phyloP scores from a whole-genome alignment of 1,140 invertebrate genomes.

The Teleogryllus occipitalis region DNA sequence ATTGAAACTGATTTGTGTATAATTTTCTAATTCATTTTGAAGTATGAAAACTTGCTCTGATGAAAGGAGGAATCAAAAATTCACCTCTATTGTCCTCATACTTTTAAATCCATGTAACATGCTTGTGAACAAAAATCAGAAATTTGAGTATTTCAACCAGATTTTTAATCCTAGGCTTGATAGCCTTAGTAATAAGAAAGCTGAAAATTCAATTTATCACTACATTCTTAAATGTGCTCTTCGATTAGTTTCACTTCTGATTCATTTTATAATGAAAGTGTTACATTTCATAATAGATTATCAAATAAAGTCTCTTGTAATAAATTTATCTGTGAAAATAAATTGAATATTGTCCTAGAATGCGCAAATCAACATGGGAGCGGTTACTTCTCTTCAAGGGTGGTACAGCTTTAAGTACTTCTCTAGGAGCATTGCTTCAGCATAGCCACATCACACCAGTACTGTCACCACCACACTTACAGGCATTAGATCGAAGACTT shows the following conservation, averaged over 20 bases:
- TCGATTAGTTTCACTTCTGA: too few relatives aligned
- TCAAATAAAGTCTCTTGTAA: not conserved
- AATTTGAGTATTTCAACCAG: too few relatives aligned
- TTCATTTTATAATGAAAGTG: too few relatives aligned
- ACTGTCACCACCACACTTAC: conserved; percentile 61
- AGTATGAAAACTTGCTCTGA: not conserved
- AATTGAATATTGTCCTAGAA: conserved; percentile 40
- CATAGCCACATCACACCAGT: conserved; percentile 49
- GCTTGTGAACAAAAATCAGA: too few relatives aligned
- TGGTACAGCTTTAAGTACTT: conserved; percentile 48
- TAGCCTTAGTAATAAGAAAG: too few relatives aligned
- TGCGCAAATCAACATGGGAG: conserved; percentile 59
- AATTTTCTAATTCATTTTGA: not conserved
- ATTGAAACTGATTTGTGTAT: not conserved
- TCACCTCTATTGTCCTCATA: too few relatives aligned
- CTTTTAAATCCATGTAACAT: too few relatives aligned
- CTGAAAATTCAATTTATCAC: too few relatives aligned
- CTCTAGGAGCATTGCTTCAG: conserved; percentile 40
- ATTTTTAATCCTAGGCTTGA: too few relatives aligned
- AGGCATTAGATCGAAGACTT: conserved; percentile 71
- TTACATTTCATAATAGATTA: too few relatives aligned
- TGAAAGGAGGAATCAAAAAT: not conserved
- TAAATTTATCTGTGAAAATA: not conserved
- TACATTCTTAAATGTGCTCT: too few relatives aligned
- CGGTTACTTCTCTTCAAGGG: conserved; percentile 54